Base-by-base conservation (phyloP, 2,113 vertebrate genomes). In the Plecturocebus donacophilus region DNA sequence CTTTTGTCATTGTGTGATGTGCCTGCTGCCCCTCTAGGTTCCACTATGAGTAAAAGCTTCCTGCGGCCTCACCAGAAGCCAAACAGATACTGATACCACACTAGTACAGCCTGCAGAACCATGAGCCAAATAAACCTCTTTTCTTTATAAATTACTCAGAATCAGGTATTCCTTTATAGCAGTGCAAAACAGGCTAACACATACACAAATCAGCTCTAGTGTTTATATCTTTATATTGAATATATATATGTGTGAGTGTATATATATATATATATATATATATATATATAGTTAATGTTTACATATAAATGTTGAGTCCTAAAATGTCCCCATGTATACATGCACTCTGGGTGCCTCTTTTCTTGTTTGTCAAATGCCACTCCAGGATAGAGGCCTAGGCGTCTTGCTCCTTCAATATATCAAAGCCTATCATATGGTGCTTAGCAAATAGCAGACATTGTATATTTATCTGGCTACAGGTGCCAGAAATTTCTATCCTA, bases 241-340 rank as follows among this genome's bases (percentile, higher is more conserved):
- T 32, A 17, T 56, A 20, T 56, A 20, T 56, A 23, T 25, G 20
- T 61, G 1, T 56, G 8, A 23, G 20, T 56, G 2, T 61, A 0
- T 27, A 0, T 61, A 3, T 23, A 1, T 10, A 0, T 58, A 10
- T 25, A 25, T 58, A 25, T 58, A 9, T 25, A 4, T 3, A 25
- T 3, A 13, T 13, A 3, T 49, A 12, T 49, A 12, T 49, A 2
- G 49, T 16, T 52, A 52, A 52, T 32, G 27, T 64, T 64, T 64
- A 64, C 6, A 61, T 1, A 68, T 1, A 42, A 40, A 42, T 9
- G 23, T 10, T 21, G 49, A 70, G 40, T 49, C n/a, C 38, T 42
- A 10, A 61, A 40, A 64, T 47, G 12, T 71, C 61, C 71, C 73
- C 71, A 58, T 3, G 11, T 7, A 14, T 21, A 40, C 40, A 0